Percentiles rank a stretch among this genome's conserved stretches.
phyloP scores from a whole-genome alignment of 2,797 vertebrate genomes.

The Pantherophis vulpinus region DNA sequence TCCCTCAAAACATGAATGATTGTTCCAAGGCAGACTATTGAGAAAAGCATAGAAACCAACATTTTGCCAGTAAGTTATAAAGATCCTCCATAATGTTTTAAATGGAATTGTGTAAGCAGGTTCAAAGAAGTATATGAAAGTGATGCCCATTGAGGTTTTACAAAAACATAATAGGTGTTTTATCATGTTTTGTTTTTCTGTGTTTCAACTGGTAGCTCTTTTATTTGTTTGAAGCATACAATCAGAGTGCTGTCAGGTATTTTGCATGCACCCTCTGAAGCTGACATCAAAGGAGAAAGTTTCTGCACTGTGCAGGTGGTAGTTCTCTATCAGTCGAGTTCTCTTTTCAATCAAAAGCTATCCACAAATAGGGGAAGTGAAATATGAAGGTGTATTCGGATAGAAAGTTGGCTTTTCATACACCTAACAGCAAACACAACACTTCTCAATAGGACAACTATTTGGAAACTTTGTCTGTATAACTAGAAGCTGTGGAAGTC shows the following conservation, averaged over 20 bases:
- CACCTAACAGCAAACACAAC: background rate
- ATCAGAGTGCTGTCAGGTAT: background rate
- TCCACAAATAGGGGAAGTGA: conserved; percentile 12
- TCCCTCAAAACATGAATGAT: background rate
- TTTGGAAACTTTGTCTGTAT: background rate
- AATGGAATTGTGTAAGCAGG: background rate
- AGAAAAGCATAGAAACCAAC: background rate
- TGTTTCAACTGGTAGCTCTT: conserved; percentile 10
- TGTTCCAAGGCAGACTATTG: background rate
- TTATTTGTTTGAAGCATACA: conserved; percentile 22
- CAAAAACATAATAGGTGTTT: background rate
- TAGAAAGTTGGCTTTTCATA: background rate
- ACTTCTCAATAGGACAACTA: background rate
- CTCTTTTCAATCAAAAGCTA: conserved; percentile 10
- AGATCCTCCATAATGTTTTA: background rate
- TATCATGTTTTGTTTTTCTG: background rate
- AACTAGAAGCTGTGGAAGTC: background rate
- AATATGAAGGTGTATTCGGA: conserved; percentile 4
- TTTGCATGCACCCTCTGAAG: conserved; percentile 8
- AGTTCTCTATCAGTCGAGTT: conserved; percentile 4
- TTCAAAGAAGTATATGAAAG: background rate
- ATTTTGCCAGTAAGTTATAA: background rate
- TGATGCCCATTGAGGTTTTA: background rate
- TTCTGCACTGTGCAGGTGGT: conserved; percentile 22
- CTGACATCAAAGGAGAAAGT: conserved; percentile 30